Evolutionary conservation across 2,113 vertebrate species (phyloP).

Genomic region (Mus pahari): DNA sequence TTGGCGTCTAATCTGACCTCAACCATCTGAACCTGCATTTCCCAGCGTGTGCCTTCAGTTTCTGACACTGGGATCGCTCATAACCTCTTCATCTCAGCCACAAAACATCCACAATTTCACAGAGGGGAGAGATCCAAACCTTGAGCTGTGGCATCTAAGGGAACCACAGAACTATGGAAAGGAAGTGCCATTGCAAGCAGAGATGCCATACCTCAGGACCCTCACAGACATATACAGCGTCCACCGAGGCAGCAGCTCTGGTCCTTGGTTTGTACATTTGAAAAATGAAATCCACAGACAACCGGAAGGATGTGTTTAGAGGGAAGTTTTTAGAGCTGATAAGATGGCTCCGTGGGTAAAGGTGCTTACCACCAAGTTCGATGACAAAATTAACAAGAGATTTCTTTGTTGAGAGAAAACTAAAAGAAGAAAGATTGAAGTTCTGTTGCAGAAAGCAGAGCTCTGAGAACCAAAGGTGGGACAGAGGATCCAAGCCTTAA

Average conservation of each 20-base stretch:
- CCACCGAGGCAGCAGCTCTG: not conserved
- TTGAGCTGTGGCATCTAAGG: not conserved
- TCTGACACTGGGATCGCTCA: too few relatives aligned
- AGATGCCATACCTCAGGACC: not conserved
- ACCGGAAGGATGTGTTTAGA: not conserved
- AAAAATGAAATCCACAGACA: not conserved
- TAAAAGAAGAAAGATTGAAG: not conserved
- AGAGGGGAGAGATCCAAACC: not conserved
- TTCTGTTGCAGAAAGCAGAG: not conserved
- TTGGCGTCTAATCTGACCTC: not conserved
- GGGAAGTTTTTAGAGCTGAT: not conserved
- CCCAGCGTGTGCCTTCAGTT: not conserved
- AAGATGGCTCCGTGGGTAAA: not conserved
- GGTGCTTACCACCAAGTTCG: not conserved
- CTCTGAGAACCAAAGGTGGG: not conserved
- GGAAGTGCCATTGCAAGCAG: not conserved
- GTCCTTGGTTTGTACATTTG: not conserved
- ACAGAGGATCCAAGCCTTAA: not conserved
- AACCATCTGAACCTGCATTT: not conserved
- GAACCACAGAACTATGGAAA: not conserved
- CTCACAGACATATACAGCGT: not conserved
- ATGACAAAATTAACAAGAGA: not conserved
- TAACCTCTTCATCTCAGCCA: not conserved
- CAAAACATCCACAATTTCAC: not conserved
- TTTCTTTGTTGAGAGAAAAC: not conserved